A percentile compares a stretch with the other conserved stretches of the same genome.
Conservation (phyloP, 2,113 vertebrate genomes). For the Tautogolabrus adspersus region DNA sequence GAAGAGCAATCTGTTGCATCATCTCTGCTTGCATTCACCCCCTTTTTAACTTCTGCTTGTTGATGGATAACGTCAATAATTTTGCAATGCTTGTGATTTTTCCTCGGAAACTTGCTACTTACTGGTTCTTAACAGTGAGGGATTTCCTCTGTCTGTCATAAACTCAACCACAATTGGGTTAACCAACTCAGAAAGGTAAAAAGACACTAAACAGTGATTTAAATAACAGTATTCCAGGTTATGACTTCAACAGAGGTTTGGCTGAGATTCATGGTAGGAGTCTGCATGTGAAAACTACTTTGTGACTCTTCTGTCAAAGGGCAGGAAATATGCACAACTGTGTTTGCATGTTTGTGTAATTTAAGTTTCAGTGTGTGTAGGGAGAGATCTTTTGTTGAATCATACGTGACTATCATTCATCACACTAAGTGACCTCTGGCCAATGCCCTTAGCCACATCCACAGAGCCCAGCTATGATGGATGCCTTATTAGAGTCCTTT, state of each 20-base stretch:
- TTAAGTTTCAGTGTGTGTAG: not conserved
- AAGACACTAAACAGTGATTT: not conserved
- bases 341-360: slow-evolving; percentile 23
- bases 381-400: slow-evolving; percentile 58
- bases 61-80: too few species aligned
- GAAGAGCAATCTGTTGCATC: too few species aligned
- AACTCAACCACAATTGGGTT: not conserved
- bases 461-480: slow-evolving; percentile 78
- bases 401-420: slow-evolving; percentile 77
- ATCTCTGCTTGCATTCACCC: too few species aligned
- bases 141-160: not conserved
- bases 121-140: not conserved
- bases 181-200: not conserved
- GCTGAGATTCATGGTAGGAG: not conserved
- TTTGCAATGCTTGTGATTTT: not conserved
- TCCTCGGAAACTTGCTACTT: not conserved
- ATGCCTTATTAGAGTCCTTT: slow-evolving; percentile 84
- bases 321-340: not conserved
- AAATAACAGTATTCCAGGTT: too few species aligned
- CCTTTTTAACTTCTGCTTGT: too few species aligned
- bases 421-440: slow-evolving; percentile 79
- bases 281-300: not conserved
- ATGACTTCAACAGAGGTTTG: not conserved
- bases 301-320: not conserved
- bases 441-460: slow-evolving; percentile 76